Conservation (phyloP, 2,888 invertebrate genomes). For the Acronicta aceris region DNA sequence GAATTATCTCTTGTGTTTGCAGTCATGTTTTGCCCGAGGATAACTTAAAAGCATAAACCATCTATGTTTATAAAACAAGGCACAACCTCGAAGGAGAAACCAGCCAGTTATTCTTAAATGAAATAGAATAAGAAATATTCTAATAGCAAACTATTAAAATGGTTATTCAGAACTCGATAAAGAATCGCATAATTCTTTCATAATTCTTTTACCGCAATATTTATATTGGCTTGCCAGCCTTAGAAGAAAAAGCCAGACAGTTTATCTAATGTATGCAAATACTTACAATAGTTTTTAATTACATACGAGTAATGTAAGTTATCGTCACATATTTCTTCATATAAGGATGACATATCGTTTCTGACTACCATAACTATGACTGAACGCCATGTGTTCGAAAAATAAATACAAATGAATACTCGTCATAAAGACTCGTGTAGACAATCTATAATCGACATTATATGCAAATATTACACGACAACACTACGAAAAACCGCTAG, state of each 20-base stretch:
- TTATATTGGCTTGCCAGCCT: conserved; percentile 20
- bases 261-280: conserved; percentile 41
- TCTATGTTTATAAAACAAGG: conserved; percentile 40
- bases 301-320: conserved; percentile 45
- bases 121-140: conserved; percentile 23
- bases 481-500: conserved; percentile 41
- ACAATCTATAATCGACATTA: conserved; percentile 61
- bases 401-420: conserved; percentile 47
- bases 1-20: conserved; percentile 44
- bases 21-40: conserved; percentile 48
- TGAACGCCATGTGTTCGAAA: conserved; percentile 29
- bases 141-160: conserved; percentile 25
- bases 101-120: conserved; percentile 22
- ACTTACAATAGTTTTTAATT: conserved; percentile 51
- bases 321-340: conserved; percentile 42
- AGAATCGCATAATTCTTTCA: conserved; percentile 16
- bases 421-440: conserved; percentile 40
- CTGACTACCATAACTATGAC: conserved; percentile 45
- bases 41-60: conserved; percentile 46
- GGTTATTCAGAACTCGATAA: conserved; percentile 33
- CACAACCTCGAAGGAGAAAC: conserved; percentile 21
- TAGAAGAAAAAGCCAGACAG: conserved; percentile 21
- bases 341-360: conserved; percentile 41
- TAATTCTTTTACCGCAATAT: conserved; percentile 16
- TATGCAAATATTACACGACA: conserved; percentile 57